Evolutionary conservation across 2,797 vertebrate genomes (phyloP).

Genomic region (Rhyacichthys aspro): DNA sequence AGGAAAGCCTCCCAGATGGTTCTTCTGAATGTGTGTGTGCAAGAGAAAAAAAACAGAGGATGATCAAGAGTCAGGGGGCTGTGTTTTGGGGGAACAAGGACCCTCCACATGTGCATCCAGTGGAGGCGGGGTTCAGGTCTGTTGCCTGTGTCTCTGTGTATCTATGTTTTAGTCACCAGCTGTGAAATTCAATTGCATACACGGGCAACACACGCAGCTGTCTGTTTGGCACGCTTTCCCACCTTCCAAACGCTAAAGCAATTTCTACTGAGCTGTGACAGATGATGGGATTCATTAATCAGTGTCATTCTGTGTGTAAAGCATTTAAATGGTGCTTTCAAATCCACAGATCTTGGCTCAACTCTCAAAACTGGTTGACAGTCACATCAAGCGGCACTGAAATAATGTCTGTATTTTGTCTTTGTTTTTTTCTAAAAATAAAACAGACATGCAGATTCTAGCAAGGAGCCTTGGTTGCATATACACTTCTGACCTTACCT

Average conservation of each 20-base stretch:
- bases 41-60: conserved; percentile 30
- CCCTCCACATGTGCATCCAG: conserved; percentile 53
- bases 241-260: conserved; percentile 59
- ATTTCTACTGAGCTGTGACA: conserved; percentile 69
- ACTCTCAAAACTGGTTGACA: conserved; percentile 34
- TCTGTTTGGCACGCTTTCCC: conserved; percentile 68
- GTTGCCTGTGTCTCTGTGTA: conserved; percentile 31
- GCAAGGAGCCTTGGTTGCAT: too few species aligned
- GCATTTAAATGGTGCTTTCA: conserved; percentile 57
- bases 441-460: not conserved
- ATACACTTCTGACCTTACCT: too few species aligned
- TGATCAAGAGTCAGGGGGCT: conserved; percentile 41
- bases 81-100: conserved; percentile 28
- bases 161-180: conserved; percentile 62
- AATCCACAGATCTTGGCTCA: conserved; percentile 52
- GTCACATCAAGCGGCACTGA: conserved; percentile 21
- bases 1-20: conserved; percentile 69
- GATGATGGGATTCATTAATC: conserved; percentile 74
- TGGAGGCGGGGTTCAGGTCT: conserved; percentile 17
- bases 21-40: conserved; percentile 52
- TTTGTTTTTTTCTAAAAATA: not conserved
- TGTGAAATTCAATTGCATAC: conserved; percentile 60
- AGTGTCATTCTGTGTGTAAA: conserved; percentile 66
- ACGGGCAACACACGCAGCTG: conserved; percentile 64
- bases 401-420: not conserved